Conservation (phyloP, 2,113 vertebrate species). For the Uropsilus gracilis region DNA sequence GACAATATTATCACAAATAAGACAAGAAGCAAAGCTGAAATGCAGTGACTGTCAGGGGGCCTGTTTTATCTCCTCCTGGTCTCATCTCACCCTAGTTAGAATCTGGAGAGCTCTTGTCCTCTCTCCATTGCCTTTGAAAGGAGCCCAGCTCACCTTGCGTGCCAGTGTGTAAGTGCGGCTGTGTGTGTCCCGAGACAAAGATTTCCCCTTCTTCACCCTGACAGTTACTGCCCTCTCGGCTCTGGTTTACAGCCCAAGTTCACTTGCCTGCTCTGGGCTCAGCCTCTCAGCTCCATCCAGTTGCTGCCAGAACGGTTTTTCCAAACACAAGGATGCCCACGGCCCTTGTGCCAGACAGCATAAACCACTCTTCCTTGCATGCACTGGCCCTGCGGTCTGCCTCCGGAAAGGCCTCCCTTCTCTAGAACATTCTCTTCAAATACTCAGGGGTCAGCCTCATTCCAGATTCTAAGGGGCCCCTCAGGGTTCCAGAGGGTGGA, state of each 20-base stretch:
- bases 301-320: not conserved
- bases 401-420: not conserved
- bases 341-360: not conserved
- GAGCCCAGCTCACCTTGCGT: not conserved
- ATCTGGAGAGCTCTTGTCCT: not conserved
- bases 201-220: not conserved
- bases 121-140: not conserved
- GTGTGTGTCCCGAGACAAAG: not conserved
- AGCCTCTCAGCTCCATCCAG: not conserved
- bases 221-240: not conserved
- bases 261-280: not conserved
- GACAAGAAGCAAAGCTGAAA: not conserved
- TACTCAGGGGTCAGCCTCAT: not conserved
- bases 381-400: not conserved
- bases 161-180: not conserved
- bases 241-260: not conserved
- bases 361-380: not conserved
- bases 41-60: not conserved
- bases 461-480: accelerated
- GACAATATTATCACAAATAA: not conserved
- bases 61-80: not conserved
- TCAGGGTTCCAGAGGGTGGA: accelerated
- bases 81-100: not conserved
- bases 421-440: not conserved
- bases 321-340: not conserved